Base-by-base conservation (phyloP, 2,888 invertebrate species). In the Phalera bucephala region DNA sequence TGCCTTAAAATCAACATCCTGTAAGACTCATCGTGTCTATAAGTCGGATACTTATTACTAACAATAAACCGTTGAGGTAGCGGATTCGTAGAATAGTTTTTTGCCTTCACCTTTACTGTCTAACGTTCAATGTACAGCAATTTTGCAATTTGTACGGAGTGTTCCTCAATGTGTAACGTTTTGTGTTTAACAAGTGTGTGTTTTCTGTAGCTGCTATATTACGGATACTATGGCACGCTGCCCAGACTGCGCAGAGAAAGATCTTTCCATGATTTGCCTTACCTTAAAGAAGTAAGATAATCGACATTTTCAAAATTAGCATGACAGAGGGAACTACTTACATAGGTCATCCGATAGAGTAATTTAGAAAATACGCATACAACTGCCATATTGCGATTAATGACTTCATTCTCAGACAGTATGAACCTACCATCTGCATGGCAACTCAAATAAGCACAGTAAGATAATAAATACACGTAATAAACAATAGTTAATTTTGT, bases 181-280 rank as follows among this genome's bases (percentile, higher is more conserved):
- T 39, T 49, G 33, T 72, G 44, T 55, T 17, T 65, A 58, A 45
- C 45, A 25, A 50, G 41, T 65, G 45, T 72, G 60, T 83, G 68
- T 83, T 87, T 78, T 87, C 75, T 80, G 73, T 91, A 93, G 93
- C 90, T 93, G 91, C 92, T 93, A 84, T 93, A 92, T 91, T 93
- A 92, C 80, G 92, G 92, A 83, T 90, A 90, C 89, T 93, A 93
- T 89, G 93, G 93, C 73, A 92, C 92, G 53, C 92, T 94, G 71
- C 93, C 94, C 57, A 92, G 95, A 79, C 91, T 95, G 61, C 91
- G 94, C 65, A 92, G 95, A 61, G 95, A 95, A 88, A 88, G 94
- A 69, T 94, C 95, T 61, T 95, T 93, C 87, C 94, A 94, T 82
- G 95, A 95, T 75, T 92, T 95, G 70, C 93, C 94, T 71, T 91